Conservation (phyloP, 2,888 invertebrate species). For the Synanthedon formicaeformis region DNA sequence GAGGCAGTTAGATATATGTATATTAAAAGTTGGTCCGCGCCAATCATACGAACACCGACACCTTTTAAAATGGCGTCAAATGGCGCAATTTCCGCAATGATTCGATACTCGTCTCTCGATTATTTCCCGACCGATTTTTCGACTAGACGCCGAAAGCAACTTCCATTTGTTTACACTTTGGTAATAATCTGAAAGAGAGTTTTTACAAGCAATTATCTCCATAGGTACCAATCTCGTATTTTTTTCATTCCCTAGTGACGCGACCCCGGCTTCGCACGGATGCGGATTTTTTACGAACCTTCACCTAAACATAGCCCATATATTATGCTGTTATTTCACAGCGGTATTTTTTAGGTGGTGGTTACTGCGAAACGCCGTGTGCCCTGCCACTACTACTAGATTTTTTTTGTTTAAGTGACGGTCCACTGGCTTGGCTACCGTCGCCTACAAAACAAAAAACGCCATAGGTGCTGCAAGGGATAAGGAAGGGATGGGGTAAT, state of each 20-base stretch:
- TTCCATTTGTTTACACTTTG: conserved; percentile 25
- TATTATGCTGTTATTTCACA: too few species aligned
- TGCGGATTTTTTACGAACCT: neutral
- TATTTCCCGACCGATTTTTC: conserved; percentile 47
- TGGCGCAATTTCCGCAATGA: conserved; percentile 49
- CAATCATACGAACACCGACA: conserved; percentile 1
- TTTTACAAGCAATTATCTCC: neutral
- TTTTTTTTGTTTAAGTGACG: too few species aligned
- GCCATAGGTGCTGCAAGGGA: too few species aligned
- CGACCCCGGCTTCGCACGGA: neutral
- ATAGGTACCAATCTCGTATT: neutral
- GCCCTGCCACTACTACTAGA: too few species aligned
- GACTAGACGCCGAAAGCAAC: conserved; percentile 26
- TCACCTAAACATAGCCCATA: too few species aligned
- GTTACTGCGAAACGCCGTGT: too few species aligned
- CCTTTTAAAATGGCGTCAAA: conserved; percentile 42
- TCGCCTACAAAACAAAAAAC: too few species aligned
- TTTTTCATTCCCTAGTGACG: neutral
- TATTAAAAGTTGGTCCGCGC: neutral
- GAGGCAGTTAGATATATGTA: too few species aligned
- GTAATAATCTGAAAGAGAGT: conserved; percentile 10
- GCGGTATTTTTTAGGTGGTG: too few species aligned
- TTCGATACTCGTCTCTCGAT: conserved; percentile 42
- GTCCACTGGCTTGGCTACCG: too few species aligned
- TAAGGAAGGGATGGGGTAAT: too few species aligned